A percentile compares a stretch with the other conserved stretches of the same genome.
phyloP scores from a whole-genome alignment of 1,140 invertebrate species.

The Drosophila subobscura region DNA sequence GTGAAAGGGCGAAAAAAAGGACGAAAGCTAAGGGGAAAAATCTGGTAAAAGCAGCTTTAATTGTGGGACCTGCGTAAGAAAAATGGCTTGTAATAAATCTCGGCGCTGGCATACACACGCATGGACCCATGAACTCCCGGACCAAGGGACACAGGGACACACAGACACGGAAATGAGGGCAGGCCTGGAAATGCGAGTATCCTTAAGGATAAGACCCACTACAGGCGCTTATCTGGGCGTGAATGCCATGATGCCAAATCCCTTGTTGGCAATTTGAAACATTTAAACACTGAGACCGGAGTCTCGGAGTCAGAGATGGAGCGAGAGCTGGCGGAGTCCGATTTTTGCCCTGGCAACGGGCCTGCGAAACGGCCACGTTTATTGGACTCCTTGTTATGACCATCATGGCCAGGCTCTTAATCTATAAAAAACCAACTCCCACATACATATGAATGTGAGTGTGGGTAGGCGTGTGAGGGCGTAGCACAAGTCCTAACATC shows the following conservation, averaged over 20 bases:
- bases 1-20: constrained; percentile 14
- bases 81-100: constrained; percentile 61
- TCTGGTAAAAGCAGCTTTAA: constrained; percentile 49
- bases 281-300: constrained; percentile 65
- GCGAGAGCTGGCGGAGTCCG: constrained; percentile 6
- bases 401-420: constrained; percentile 66
- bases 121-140: no score
- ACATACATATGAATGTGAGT: constrained; percentile 24
- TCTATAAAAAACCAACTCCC: constrained; percentile 69
- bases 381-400: constrained; percentile 64
- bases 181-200: constrained; percentile 56
- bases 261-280: constrained; percentile 80
- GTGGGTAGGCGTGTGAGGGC: not conserved
- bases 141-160: not conserved
- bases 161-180: constrained; percentile 28
- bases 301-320: no score
- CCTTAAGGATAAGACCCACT: constrained; percentile 74
- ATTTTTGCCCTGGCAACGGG: constrained; percentile 44
- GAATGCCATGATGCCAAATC: constrained; percentile 74
- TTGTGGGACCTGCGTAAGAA: constrained; percentile 37
- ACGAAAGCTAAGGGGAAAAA: not conserved
- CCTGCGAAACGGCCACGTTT: constrained; percentile 29
- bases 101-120: constrained; percentile 1
- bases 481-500: constrained; percentile 24
- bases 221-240: constrained; percentile 73